Conservation (phyloP, 64 coral and sea anemone genomes). For the Hydrozoanthus tunicans region DNA sequence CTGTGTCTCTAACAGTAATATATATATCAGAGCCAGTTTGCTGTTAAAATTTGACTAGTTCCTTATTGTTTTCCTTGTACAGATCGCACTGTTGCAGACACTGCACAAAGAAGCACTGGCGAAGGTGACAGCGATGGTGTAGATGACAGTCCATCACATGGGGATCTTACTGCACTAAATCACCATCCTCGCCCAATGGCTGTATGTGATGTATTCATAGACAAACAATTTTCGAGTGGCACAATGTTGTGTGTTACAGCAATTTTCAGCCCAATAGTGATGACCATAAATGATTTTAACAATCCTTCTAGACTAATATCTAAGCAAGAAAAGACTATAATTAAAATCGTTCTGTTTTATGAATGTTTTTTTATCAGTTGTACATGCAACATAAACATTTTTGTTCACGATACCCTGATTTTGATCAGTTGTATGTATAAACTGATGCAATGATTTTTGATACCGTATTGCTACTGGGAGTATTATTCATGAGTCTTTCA, state of each 20-base stretch:
- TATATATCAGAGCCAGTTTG: background rate
- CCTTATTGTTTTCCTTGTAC: background rate
- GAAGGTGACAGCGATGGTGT: slow-evolving; percentile 56
- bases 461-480: too few relatives aligned
- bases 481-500: too few relatives aligned
- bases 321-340: too few relatives aligned
- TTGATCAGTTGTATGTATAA: too few relatives aligned
- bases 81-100: slow-evolving; percentile 1
- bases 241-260: background rate
- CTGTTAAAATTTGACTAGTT: background rate
- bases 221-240: background rate
- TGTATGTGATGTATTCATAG: slow-evolving; percentile 44
- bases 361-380: too few relatives aligned
- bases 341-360: too few relatives aligned
- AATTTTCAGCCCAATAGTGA: background rate
- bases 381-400: too few relatives aligned
- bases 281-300: background rate
- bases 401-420: too few relatives aligned
- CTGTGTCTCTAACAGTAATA: background rate
- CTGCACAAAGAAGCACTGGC: slow-evolving; percentile 16
- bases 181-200: slow-evolving; percentile 80
- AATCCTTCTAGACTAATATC: background rate
- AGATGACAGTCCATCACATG: slow-evolving; percentile 45
- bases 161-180: slow-evolving; percentile 55
- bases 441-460: too few relatives aligned